These are phyloP conservation scores for Orius insidiosus DNA, from an alignment of 1,140 invertebrate species.

Conservation along the genomic window DNA sequence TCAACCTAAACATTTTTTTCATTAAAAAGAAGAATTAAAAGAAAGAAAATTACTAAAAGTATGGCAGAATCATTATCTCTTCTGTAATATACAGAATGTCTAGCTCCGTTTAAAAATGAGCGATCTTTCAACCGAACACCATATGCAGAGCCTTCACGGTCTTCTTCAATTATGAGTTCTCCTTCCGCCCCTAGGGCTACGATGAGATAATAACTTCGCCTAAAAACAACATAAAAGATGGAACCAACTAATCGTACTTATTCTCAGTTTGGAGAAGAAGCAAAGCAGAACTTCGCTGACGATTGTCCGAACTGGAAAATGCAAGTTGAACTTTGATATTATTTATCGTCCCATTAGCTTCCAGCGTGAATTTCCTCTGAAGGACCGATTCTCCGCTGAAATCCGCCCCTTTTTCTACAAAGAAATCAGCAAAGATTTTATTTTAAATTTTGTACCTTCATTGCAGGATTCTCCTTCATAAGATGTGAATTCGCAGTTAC, in stretches of 20 bases:
- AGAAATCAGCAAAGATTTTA: neutral
- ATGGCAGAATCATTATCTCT: conserved; percentile 49
- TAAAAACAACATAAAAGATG: conserved; percentile 26
- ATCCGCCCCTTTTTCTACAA: conserved; percentile 66
- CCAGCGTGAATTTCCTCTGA: conserved; percentile 50
- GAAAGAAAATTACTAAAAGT: conserved; percentile 30
- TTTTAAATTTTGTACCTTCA: conserved; percentile 31
- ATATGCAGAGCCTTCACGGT: conserved; percentile 51
- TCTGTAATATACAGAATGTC: conserved; percentile 73
- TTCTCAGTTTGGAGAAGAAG: conserved; percentile 64
- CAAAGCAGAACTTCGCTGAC: conserved; percentile 55
- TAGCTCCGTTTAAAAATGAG: conserved; percentile 62
- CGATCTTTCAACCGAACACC: conserved; percentile 51
- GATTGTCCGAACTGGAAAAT: conserved; percentile 60
- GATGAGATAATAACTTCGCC: conserved; percentile 63
- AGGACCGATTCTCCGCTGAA: conserved; percentile 72
- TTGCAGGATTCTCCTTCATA: conserved; percentile 60
- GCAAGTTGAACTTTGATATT: conserved; percentile 61
- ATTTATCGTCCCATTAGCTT: conserved; percentile 40
- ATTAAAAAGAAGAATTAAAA: conserved; percentile 9
- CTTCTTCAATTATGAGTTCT: conserved; percentile 67
- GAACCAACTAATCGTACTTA: conserved; percentile 34
- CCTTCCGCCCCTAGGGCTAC: conserved; percentile 64
- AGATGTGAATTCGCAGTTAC: conserved; percentile 74
- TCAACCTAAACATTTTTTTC: conserved; percentile 39